Conservation (phyloP, 2,797 vertebrate species). For the Tokudaia tokunoshimensis region DNA sequence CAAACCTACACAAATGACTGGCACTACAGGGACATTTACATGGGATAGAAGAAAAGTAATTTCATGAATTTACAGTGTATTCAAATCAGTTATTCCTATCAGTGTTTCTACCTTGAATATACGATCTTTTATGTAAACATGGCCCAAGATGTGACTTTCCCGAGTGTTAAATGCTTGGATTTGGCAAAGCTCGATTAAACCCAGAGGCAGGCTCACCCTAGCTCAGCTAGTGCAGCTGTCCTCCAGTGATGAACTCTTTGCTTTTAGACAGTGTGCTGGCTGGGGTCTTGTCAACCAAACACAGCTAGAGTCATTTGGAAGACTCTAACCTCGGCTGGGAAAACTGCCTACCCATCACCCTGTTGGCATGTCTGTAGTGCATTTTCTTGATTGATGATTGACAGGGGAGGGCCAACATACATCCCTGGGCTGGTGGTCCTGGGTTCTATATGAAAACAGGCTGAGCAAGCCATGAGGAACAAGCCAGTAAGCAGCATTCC, state of each 20-base stretch:
- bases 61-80: slow-evolving; percentile 31
- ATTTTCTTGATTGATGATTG: neutral
- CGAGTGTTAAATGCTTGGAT: slow-evolving; percentile 23
- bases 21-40: neutral
- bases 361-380: too few species aligned
- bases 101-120: slow-evolving; percentile 37
- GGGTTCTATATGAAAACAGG: neutral
- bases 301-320: neutral
- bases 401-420: neutral
- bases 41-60: slow-evolving; percentile 40
- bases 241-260: slow-evolving; percentile 24
- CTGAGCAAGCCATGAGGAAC: neutral
- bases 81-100: neutral
- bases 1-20: neutral
- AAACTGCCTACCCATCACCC: neutral
- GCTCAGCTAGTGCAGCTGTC: slow-evolving; percentile 41
- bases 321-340: neutral
- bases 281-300: neutral
- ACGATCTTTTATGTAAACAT: slow-evolving; percentile 27
- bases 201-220: neutral
- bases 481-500: neutral
- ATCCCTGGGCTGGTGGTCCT: neutral
- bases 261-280: neutral
- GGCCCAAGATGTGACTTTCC: slow-evolving; percentile 33
- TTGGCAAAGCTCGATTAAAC: slow-evolving; percentile 56